These are phyloP conservation scores for Ornithoptera priamus DNA, from an alignment of 2,888 invertebrate species.

Conservation along the genomic window DNA sequence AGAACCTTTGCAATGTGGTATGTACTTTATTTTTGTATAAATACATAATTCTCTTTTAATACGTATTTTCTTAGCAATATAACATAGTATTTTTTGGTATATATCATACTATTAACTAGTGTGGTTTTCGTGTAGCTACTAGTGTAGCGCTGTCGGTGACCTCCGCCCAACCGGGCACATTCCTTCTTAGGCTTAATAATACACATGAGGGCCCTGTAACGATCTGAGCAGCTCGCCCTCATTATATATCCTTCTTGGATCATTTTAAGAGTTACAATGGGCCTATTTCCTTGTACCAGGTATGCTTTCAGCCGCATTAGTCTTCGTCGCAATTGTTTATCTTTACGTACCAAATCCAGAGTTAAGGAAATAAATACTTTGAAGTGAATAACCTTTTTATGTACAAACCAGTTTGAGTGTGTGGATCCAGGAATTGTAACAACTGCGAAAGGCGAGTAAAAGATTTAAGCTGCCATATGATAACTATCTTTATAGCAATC, in stretches of 20 bases:
- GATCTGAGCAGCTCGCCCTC: conserved; percentile 63
- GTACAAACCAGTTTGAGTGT: background rate
- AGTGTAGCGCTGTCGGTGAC: conserved; percentile 62
- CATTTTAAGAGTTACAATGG: conserved; percentile 45
- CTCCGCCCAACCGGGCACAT: conserved; percentile 62
- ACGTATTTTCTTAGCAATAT: no score
- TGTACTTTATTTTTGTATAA: no score
- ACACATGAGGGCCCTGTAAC: conserved; percentile 70
- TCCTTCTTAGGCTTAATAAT: conserved; percentile 78
- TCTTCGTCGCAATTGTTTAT: conserved; percentile 21
- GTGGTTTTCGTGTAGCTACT: conserved; percentile 55
- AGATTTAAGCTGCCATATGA: background rate
- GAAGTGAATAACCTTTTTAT: background rate
- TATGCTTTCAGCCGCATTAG: conserved; percentile 31
- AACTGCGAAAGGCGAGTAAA: background rate
- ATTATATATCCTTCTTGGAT: conserved; percentile 65
- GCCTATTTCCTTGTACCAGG: conserved; percentile 45
- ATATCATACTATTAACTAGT: conserved; percentile 19
- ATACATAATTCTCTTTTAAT: no score
- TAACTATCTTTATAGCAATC: background rate
- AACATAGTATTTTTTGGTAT: background rate
- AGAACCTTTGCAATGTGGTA: no score
- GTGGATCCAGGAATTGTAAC: background rate
- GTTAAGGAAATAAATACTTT: conserved; percentile 1
- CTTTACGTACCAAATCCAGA: background rate